These are phyloP conservation scores for Corydoras sp. DNA, from an alignment of 2,113 vertebrate genomes.

Conservation along the genomic window DNA sequence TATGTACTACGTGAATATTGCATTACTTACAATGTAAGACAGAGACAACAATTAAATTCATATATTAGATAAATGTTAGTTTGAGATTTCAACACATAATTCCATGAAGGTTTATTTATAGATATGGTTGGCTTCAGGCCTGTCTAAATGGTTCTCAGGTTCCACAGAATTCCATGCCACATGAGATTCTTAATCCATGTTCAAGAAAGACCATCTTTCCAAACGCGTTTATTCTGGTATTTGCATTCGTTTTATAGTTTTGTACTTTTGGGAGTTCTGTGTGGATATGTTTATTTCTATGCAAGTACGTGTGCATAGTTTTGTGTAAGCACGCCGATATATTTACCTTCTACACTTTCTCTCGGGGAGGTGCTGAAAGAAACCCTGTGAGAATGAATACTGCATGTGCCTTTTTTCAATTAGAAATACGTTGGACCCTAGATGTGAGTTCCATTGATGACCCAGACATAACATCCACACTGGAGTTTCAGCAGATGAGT, in stretches of 20 bases:
- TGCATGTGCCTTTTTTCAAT: conserved; percentile 28
- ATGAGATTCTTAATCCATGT: background rate
- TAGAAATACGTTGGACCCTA: conserved; percentile 28
- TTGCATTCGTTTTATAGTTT: conserved; percentile 28
- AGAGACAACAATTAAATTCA: background rate
- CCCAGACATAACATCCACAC: conserved; percentile 39
- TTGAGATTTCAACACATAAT: background rate
- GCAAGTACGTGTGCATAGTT: conserved; percentile 4
- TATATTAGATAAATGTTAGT: background rate
- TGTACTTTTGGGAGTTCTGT: conserved; percentile 8
- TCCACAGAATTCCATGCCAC: background rate
- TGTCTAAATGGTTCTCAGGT: background rate
- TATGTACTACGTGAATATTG: too few species aligned
- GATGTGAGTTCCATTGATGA: conserved; percentile 19
- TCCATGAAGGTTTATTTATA: background rate
- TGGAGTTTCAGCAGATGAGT: conserved; percentile 20
- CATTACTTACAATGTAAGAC: too few species aligned
- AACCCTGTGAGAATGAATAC: background rate
- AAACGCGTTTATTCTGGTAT: conserved; percentile 2
- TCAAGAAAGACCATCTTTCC: background rate
- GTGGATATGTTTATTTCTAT: conserved; percentile 9
- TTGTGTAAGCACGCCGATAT: background rate
- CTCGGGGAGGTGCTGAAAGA: conserved; percentile 26
- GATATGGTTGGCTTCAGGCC: background rate
- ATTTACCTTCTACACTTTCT: conserved; percentile 5